Evolutionary conservation across 2,888 invertebrate genomes (phyloP).

Genomic region (Drosophila limbata): DNA sequence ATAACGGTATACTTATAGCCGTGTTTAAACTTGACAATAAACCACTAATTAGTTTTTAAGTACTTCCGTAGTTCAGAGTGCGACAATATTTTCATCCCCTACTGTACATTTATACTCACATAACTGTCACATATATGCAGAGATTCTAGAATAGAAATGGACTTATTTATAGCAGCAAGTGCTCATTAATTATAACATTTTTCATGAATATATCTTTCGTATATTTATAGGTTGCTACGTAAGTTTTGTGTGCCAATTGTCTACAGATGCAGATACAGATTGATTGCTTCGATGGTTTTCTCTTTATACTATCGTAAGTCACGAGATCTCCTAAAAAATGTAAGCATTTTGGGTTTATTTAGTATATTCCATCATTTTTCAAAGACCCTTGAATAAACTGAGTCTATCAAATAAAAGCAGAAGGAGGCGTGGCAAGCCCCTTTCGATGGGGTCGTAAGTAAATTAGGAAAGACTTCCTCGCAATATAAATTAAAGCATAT

Average conservation of each 20-base stretch:
- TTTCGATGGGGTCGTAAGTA: too few relatives aligned
- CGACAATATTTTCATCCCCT: background rate
- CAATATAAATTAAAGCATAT: too few relatives aligned
- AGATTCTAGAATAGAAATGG: slow-evolving; percentile 26
- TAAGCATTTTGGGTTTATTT: too few relatives aligned
- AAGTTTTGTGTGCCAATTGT: background rate
- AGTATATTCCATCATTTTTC: too few relatives aligned
- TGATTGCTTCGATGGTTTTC: background rate
- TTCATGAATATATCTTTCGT: slow-evolving; percentile 16
- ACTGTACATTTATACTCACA: slow-evolving; percentile 1
- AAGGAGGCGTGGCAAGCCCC: too few relatives aligned
- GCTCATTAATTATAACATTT: slow-evolving; percentile 37
- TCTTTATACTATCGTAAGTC: background rate
- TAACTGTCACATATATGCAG: background rate
- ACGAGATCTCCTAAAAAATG: background rate
- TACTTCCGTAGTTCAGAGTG: background rate
- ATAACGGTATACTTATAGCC: background rate
- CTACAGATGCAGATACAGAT: background rate
- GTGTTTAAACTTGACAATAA: background rate
- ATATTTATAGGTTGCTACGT: slow-evolving; percentile 31
- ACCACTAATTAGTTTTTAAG: background rate
- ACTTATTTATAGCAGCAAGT: slow-evolving; percentile 45
- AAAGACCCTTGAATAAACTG: too few relatives aligned
- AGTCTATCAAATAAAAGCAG: too few relatives aligned
- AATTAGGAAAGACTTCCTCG: too few relatives aligned